Percentiles rank a stretch among this genome's conserved stretches.
phyloP scores from a whole-genome alignment of 2,888 invertebrate genomes.

The Drosophila peninsularis region DNA sequence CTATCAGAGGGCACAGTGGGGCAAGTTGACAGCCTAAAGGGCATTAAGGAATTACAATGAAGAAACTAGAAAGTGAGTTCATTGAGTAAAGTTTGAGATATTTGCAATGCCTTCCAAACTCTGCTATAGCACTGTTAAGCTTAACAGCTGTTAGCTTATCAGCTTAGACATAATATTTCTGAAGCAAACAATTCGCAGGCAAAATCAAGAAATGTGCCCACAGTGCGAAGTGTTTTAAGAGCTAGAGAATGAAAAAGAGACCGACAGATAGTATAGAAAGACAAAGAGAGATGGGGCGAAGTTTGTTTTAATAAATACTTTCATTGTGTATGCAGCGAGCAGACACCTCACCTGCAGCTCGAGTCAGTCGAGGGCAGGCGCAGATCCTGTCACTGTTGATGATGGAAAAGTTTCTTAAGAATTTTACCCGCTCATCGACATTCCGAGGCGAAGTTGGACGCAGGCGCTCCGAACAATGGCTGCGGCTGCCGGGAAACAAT shows the following conservation, averaged over 20 bases:
- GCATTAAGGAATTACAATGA: background rate
- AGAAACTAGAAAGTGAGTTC: background rate
- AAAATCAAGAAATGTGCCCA: background rate
- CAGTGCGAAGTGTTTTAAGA: slow-evolving; percentile 16
- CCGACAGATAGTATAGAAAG: background rate
- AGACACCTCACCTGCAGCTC: slow-evolving; percentile 54
- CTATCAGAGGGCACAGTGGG: slow-evolving; percentile 13
- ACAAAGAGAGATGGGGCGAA: slow-evolving; percentile 25
- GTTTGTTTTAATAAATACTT: slow-evolving; percentile 81
- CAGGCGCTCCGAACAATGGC: slow-evolving; percentile 50
- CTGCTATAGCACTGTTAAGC: background rate
- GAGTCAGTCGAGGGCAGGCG: slow-evolving; percentile 12
- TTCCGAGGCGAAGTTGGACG: slow-evolving; percentile 37
- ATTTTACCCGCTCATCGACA: slow-evolving; percentile 70
- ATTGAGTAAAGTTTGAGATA: too few relatives aligned
- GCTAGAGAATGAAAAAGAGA: background rate
- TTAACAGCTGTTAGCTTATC: background rate
- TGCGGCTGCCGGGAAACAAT: slow-evolving; percentile 68
- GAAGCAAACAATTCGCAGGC: background rate
- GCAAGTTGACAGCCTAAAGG: background rate
- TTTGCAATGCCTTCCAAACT: background rate
- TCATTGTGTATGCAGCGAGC: slow-evolving; percentile 67
- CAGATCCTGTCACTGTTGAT: slow-evolving; percentile 39
- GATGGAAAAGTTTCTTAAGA: slow-evolving; percentile 63
- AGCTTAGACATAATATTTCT: background rate